Conservation (phyloP, 2,888 invertebrate species). For the Pheosia tremula region DNA sequence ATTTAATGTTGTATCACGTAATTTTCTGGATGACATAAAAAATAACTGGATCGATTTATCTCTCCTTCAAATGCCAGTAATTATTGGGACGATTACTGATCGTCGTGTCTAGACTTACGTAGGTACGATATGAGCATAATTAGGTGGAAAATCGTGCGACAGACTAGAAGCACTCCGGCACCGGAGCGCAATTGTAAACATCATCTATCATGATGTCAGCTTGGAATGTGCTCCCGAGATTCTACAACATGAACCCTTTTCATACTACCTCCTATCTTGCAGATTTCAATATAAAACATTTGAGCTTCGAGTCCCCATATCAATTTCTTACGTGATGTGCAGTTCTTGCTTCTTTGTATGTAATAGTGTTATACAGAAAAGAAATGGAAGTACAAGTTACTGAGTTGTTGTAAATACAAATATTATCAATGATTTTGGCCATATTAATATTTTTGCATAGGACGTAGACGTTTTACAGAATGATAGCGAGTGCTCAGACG, state of each 20-base stretch:
- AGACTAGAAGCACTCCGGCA: slow-evolving; percentile 15
- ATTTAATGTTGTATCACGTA: background rate
- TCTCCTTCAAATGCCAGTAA: background rate
- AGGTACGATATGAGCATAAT: slow-evolving; percentile 12
- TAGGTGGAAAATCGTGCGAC: slow-evolving; percentile 29
- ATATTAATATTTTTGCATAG: too few species aligned
- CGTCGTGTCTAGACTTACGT: slow-evolving; percentile 8
- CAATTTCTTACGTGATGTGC: slow-evolving; percentile 8
- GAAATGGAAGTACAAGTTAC: too few species aligned
- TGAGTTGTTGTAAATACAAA: too few species aligned
- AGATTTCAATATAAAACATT: slow-evolving; percentile 6
- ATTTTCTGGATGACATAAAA: background rate
- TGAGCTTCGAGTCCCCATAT: slow-evolving; percentile 1
- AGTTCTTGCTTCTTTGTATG: background rate
- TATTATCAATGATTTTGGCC: too few species aligned
- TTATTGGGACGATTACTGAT: slow-evolving; percentile 6
- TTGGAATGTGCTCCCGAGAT: slow-evolving; percentile 9
- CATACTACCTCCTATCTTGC: slow-evolving; percentile 9
- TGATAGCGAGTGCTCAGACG: too few species aligned
- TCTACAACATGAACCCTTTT: slow-evolving; percentile 8
- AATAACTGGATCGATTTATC: background rate
- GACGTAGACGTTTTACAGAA: too few species aligned
- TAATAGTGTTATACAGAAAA: background rate
- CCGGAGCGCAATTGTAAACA: slow-evolving; percentile 19
- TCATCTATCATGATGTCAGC: slow-evolving; percentile 32